These are phyloP conservation scores for Pachyrhynchus sulphureomaculatus DNA, from an alignment of 1,140 invertebrate genomes.

Conservation along the genomic window DNA sequence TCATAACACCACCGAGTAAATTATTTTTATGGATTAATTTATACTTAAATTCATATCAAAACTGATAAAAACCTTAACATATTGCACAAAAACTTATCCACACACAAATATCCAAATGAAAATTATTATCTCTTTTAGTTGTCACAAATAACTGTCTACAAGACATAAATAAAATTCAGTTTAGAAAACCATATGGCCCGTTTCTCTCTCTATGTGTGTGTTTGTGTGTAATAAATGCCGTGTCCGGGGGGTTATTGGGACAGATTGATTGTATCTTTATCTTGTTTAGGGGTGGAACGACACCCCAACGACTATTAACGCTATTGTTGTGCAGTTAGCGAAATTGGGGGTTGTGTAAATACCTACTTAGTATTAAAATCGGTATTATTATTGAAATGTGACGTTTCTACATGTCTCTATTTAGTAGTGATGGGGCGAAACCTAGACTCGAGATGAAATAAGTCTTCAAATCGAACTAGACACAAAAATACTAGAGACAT, in stretches of 20 bases:
- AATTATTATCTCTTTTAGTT: conserved; percentile 17
- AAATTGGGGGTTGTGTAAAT: conserved; percentile 28
- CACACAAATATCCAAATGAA: conserved; percentile 4
- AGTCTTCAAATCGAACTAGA: no score
- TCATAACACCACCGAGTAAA: no score
- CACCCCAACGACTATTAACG: conserved; percentile 35
- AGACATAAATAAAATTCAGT: conserved; percentile 20
- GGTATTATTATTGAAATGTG: conserved; percentile 28
- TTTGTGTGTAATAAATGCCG: conserved; percentile 12
- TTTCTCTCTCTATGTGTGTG: no score
- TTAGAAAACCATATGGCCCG: conserved; percentile 31
- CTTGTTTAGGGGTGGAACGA: conserved; percentile 36
- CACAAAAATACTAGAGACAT: no score
- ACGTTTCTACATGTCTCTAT: no score
- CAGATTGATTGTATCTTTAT: conserved; percentile 42
- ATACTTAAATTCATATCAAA: no score
- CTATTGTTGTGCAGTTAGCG: conserved; percentile 39
- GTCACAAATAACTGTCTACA: conserved; percentile 13
- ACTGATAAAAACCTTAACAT: not conserved
- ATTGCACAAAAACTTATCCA: not conserved
- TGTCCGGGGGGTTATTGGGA: conserved; percentile 26
- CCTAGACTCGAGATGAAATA: no score
- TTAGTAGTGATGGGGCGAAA: no score
- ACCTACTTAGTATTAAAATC: conserved; percentile 23
- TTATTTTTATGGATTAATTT: no score